These are phyloP conservation scores for Ceyx cyanopectus DNA, from an alignment of 2,113 vertebrate genomes.

Conservation along the genomic window DNA sequence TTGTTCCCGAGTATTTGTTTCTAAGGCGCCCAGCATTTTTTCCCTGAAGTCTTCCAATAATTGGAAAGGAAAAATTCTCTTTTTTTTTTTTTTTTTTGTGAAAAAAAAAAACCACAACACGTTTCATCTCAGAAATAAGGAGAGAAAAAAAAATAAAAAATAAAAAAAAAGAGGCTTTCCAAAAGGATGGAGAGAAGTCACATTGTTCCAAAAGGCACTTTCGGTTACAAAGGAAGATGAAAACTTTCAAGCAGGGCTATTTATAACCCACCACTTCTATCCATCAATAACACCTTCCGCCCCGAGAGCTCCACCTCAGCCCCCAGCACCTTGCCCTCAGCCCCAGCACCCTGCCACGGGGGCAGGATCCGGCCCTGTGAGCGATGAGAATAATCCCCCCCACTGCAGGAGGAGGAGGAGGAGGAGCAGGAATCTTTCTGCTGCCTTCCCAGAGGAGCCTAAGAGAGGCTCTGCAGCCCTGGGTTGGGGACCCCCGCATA, in stretches of 20 bases:
- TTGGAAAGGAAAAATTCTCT: not conserved
- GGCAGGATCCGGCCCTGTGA: not conserved
- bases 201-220: conserved; percentile 4
- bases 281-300: not conserved
- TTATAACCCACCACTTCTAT: not conserved
- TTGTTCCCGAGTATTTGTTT: not conserved
- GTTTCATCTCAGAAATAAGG: not conserved
- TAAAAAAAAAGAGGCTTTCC: not conserved
- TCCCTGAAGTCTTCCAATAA: not conserved
- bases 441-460: not conserved
- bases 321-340: accelerated
- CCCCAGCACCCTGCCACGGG: not conserved
- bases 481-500: not conserved
- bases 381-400: not conserved
- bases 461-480: not conserved
- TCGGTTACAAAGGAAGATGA: not conserved
- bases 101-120: not conserved
- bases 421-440: not conserved
- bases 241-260: conserved; percentile 15
- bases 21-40: not conserved
- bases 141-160: not conserved
- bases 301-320: not conserved
- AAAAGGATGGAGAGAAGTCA: not conserved
- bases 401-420: not conserved
- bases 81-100: not conserved